These are phyloP conservation scores for Stegostoma tigrinum DNA, from an alignment of 2,113 vertebrate species.

Conservation along the genomic window DNA sequence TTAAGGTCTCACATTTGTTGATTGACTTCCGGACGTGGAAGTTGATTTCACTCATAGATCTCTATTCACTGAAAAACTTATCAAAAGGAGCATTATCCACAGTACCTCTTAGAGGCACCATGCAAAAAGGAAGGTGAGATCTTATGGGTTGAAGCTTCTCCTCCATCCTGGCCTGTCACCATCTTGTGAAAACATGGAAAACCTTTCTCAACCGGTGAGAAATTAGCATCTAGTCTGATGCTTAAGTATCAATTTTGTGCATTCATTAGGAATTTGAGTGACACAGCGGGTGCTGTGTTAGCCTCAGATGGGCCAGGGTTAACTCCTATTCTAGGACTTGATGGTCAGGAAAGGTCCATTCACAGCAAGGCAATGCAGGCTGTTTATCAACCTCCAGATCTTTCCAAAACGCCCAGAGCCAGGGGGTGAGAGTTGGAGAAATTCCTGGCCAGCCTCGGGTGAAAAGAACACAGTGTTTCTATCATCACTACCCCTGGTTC, in stretches of 20 bases:
- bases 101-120: neutral
- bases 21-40: no score
- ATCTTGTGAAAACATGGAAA: neutral
- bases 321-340: no score
- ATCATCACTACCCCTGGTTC: neutral
- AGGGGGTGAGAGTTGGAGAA: neutral
- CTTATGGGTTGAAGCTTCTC: neutral
- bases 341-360: no score
- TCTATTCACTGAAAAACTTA: no score
- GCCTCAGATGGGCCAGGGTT: no score
- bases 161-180: neutral
- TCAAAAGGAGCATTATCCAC: no score
- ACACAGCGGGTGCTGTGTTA: no score
- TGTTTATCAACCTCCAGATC: neutral
- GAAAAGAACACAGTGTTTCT: neutral
- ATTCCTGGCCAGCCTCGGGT: neutral
- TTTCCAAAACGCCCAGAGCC: neutral
- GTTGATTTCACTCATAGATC: no score
- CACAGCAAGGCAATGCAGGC: neutral
- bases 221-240: neutral
- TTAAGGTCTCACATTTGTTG: no score
- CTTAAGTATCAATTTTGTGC: neutral
- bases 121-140: neutral
- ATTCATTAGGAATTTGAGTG: no score
- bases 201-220: neutral